Base-by-base conservation (phyloP, 2,797 vertebrate genomes). In the Danionella dracula region DNA sequence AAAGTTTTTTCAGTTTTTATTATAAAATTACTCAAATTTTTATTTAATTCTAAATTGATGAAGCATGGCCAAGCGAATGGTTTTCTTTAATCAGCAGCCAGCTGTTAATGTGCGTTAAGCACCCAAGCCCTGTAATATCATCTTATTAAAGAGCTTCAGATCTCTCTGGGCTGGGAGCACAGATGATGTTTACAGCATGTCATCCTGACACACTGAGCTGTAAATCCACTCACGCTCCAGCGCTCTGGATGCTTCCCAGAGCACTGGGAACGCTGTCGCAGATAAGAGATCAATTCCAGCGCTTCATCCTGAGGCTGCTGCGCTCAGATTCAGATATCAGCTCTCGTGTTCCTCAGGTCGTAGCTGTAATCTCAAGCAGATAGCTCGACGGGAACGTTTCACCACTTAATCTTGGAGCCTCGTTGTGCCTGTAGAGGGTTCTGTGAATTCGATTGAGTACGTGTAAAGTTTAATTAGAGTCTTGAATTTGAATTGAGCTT, bases 221-320 rank as follows among this genome's bases (percentile, higher is more conserved):
- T 38, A 70, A 64, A 70, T 63, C 23, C 44, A 32, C 48, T 57
- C 23, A 54, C 7, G 8, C 51, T 48, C 8, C 2, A 55, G 57
- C 15, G 10, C 31, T 49, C 37, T 44, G 60, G 60, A 65, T 29
- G 53, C 17, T 23, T 70, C 53, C 45, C 45, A 65, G 45, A 65
- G 29, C 15, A 23, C 35, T 9, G 11, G 48, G 53, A 64, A 57
- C 15, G 13, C 45, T 63, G 19, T 55, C 23, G 37, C 45, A 58
- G 44, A 64, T 64, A 50, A 11, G 27, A 15, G 46, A 66, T 66
- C 38, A 53, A 23, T 70, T 70, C 56, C 29, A 4, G n/a, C 12
- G 11, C 44, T 48, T 65, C 48, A 55, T 59, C 34, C 55, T 38
- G 12, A 10, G 44, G 16, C 70, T 56, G 15, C 35, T 38, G 23